Conservation (phyloP, 1,140 invertebrate species). For the Pristionchus pacificus region DNA sequence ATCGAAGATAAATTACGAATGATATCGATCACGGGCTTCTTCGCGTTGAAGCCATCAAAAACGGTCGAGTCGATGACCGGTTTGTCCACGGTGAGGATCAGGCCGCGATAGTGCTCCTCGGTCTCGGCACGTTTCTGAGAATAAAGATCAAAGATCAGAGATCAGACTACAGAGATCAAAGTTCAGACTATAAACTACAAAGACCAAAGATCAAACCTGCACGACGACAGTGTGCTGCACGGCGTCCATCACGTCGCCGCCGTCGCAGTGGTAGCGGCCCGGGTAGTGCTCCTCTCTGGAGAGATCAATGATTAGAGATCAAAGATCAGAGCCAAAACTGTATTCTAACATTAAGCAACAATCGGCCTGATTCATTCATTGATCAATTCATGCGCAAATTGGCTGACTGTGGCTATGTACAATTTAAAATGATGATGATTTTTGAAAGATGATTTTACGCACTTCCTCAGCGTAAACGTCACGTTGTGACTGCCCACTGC, state of each 20-base stretch:
- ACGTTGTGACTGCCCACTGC: constrained; percentile 11
- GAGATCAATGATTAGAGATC: not conserved
- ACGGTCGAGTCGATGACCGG: constrained; percentile 2
- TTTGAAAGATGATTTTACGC: not conserved
- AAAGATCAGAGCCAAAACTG: too few relatives aligned
- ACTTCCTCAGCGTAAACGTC: constrained; percentile 21
- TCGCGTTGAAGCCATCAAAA: not conserved
- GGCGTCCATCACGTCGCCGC: constrained; percentile 20
- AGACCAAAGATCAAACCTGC: not conserved
- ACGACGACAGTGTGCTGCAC: constrained; percentile 19
- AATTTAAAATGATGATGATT: not conserved
- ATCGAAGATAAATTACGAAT: constrained; percentile 1
- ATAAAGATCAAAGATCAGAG: not conserved
- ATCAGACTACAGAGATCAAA: too few relatives aligned
- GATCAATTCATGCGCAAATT: constrained; percentile 5
- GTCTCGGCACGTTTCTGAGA: constrained; percentile 37
- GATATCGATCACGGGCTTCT: not conserved
- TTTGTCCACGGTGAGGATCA: constrained; percentile 27
- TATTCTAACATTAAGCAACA: too few relatives aligned
- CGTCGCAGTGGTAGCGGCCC: constrained; percentile 25
- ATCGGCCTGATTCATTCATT: too few relatives aligned
- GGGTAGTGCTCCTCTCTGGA: constrained; percentile 25
- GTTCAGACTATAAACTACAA: not conserved
- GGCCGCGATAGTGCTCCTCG: constrained; percentile 27
- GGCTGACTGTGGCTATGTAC: not conserved